A percentile compares a stretch with the other conserved stretches of the same genome.
Evolutionary conservation across 2,113 vertebrate species (phyloP).

Genomic region (Epinephelus moara): DNA sequence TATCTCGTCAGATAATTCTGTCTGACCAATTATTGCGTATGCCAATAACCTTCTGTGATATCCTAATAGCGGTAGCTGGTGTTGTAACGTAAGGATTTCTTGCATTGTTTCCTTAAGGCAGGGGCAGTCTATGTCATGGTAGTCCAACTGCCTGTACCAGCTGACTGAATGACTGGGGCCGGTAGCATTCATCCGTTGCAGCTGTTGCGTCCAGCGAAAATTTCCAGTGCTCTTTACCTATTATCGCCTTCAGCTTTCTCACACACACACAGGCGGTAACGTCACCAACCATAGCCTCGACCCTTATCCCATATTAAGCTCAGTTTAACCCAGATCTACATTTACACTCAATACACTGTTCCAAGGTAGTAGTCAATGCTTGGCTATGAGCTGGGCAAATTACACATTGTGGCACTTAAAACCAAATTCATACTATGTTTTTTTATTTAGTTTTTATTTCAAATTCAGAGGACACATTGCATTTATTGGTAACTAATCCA

Average conservation of each 20-base stretch:
- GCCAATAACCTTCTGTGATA: rapidly evolving
- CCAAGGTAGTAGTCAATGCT: neutral
- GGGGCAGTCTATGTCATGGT: conserved; percentile 9
- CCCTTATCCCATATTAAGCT: neutral
- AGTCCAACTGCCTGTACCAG: conserved; percentile 3
- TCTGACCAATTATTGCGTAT: rapidly evolving
- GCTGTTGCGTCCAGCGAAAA: conserved; percentile 21
- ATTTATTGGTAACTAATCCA: neutral
- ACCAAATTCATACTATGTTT: no score
- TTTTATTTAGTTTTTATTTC: neutral
- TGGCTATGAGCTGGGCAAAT: neutral
- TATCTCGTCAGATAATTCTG: rapidly evolving
- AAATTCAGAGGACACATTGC: neutral
- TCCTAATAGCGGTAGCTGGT: rapidly evolving
- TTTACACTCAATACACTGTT: neutral
- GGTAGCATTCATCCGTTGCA: conserved; percentile 26
- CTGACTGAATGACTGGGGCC: conserved; percentile 4
- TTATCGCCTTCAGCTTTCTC: neutral
- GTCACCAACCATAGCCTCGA: neutral
- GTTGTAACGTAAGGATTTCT: rapidly evolving
- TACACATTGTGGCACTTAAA: neutral
- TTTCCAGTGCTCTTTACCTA: neutral
- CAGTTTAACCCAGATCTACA: conserved; percentile 12
- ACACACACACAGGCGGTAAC: neutral
- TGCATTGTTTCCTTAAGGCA: neutral